These are phyloP conservation scores for Pomatorhinus ruficollis DNA, from an alignment of 2,113 vertebrate species.

Conservation along the genomic window DNA sequence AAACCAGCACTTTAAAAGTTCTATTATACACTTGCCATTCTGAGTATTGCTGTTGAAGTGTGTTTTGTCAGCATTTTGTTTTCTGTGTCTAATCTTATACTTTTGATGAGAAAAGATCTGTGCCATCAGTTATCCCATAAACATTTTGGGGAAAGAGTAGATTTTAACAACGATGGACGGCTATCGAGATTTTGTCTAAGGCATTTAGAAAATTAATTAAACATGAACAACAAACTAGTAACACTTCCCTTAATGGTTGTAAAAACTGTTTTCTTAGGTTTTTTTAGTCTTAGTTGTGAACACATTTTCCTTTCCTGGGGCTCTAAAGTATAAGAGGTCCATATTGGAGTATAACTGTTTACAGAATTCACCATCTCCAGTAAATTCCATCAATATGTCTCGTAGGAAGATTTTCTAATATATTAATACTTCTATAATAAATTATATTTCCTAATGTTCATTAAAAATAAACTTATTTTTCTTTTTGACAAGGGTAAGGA, in stretches of 20 bases:
- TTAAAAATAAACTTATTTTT: background rate
- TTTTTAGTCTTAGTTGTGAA: background rate
- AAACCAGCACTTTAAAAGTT: background rate
- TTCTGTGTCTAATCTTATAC: background rate
- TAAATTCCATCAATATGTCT: background rate
- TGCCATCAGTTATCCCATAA: background rate
- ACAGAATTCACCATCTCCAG: background rate
- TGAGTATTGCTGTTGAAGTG: background rate
- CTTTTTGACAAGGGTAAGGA: background rate
- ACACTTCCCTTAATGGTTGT: background rate
- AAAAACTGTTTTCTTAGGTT: background rate
- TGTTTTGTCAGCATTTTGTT: background rate
- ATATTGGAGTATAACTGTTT: background rate
- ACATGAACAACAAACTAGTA: background rate
- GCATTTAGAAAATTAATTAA: background rate
- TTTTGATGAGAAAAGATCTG: background rate
- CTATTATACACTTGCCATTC: background rate
- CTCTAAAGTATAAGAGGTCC: background rate
- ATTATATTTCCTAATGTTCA: background rate
- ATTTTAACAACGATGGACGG: background rate
- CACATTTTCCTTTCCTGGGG: background rate
- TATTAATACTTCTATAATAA: background rate
- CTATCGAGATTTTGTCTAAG: background rate
- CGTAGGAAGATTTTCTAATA: background rate
- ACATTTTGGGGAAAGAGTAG: background rate